A percentile compares a stretch with the other conserved stretches of the same genome.
phyloP scores from a whole-genome alignment of 1,140 invertebrate species.

The Ridgeia piscesae region DNA sequence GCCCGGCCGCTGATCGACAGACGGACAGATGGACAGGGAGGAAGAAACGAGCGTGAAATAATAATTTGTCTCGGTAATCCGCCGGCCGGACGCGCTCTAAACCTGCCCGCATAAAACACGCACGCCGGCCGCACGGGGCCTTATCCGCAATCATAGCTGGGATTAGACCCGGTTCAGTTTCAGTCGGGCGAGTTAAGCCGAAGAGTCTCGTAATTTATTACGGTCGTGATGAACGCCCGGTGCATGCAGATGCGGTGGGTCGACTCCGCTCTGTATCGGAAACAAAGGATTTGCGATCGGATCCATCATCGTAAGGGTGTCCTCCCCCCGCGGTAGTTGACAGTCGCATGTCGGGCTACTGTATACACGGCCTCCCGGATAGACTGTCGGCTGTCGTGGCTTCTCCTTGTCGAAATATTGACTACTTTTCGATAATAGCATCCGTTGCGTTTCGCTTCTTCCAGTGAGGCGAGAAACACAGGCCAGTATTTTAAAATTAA shows the following conservation, averaged over 20 bases:
- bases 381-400: too few relatives aligned
- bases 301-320: neutral
- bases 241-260: neutral
- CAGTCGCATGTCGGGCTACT: neutral
- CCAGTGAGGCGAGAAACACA: neutral
- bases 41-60: neutral
- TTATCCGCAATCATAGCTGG: neutral
- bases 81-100: neutral
- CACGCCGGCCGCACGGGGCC: neutral
- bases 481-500: too few relatives aligned
- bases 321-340: neutral
- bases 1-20: neutral
- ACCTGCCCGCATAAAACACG: neutral
- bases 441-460: neutral
- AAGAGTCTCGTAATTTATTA: neutral
- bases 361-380: neutral
- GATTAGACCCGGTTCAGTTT: neutral
- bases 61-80: neutral
- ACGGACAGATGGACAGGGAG: neutral
- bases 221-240: neutral
- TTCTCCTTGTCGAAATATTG: neutral
- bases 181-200: constrained; percentile 2
- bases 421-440: neutral
- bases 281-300: neutral
- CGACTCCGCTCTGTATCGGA: neutral